Evolutionary conservation across 2,888 invertebrate species (phyloP), one percentile per base, ranked within the genome.

Genomic region (Drosophila rellima): DNA sequence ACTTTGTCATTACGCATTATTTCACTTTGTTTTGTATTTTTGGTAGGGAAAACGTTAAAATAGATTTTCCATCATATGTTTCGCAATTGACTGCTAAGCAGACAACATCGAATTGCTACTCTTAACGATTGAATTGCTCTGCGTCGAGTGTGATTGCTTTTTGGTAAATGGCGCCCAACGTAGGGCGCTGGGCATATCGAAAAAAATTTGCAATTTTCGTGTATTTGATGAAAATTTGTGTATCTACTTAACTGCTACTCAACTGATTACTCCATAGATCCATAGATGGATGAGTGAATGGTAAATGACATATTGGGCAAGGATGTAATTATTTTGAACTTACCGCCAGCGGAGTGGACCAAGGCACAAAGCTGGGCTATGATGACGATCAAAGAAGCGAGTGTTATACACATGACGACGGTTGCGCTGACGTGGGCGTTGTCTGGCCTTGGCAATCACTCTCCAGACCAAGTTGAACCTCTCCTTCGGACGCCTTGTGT

Each of bases 271-370:
- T 10, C 17, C 8, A 39, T 18, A 15, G 17, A 17, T 17, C 18
- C n/a, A n/a, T n/a, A n/a, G n/a, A 18, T 50, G 6, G 7, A 33
- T 20, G n/a, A n/a, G n/a, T 31, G 48, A 48, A 18, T 48, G 48
- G 1, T 31, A 48, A 1, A 13, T 23, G 13, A 18, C n/a, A 33
- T 17, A 3, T 17, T n/a, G 26, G 6, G 26, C 2, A 26, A 13
- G 10, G n/a, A n/a, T n/a, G n/a, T 6, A 17, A 4, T 13, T 31
- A 23, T 23, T 0, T 8, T 42, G 31, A 52, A 91, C 92, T 91
- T 89, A 93, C 92, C 92, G 86, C 92, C 92, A 83, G 92, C 92
- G 82, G 91, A 91, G 87, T 92, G 90, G 74, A 92, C 92, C 81
- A 91, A 89, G 71, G 90, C 90, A 82, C 92, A 90, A 62, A 93